Evolutionary conservation across 1,140 invertebrate species (phyloP).

Genomic region (Drosophila sucinea): DNA sequence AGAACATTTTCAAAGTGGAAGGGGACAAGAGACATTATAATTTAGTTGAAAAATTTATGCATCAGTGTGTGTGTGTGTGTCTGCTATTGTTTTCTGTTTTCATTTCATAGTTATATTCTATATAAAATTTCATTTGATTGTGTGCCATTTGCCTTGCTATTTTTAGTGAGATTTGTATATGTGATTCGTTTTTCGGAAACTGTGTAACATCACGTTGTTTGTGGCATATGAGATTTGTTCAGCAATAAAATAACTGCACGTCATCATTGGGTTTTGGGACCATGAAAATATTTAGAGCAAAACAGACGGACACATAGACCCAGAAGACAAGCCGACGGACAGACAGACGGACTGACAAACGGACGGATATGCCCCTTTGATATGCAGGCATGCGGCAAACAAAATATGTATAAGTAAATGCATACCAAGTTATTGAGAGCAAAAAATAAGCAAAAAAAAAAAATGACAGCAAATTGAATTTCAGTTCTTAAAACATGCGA

Average conservation of each 20-base stretch:
- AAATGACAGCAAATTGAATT: slow-evolving; percentile 21
- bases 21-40: slow-evolving; percentile 27
- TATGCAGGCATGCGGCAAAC: slow-evolving; percentile 20
- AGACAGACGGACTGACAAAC: not conserved
- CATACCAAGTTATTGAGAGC: not conserved
- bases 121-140: slow-evolving; percentile 25
- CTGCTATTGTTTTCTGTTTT: slow-evolving; percentile 24
- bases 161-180: slow-evolving; percentile 30
- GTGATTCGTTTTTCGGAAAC: slow-evolving; percentile 3
- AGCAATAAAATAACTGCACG: slow-evolving; percentile 20
- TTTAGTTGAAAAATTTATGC: slow-evolving; percentile 39
- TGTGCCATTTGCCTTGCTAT: not conserved
- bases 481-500: slow-evolving; percentile 6
- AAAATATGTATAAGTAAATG: slow-evolving; percentile 5
- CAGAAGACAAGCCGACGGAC: not conserved
- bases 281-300: slow-evolving; percentile 22
- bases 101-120: slow-evolving; percentile 29
- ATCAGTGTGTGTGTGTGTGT: not conserved
- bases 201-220: slow-evolving; percentile 9
- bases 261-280: slow-evolving; percentile 20
- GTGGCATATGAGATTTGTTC: slow-evolving; percentile 11
- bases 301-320: not conserved
- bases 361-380: slow-evolving; percentile 13
- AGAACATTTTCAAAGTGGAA: slow-evolving; percentile 5
- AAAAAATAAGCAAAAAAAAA: not conserved